Base-by-base conservation (phyloP, 2,113 vertebrate genomes). In the Hippoglossus stenolepis region DNA sequence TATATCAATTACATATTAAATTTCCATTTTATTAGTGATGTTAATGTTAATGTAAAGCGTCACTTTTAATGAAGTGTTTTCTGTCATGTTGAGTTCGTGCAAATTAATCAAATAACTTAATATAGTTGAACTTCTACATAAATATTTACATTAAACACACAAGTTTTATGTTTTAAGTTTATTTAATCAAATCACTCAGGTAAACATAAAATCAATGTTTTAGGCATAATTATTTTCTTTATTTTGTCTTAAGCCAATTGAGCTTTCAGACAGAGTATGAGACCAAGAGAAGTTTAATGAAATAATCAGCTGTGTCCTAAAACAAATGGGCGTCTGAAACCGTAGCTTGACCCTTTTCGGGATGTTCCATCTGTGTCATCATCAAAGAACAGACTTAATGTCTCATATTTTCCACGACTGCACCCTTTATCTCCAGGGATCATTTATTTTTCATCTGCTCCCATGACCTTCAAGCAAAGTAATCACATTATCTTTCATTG, bases 381-480 rank as follows among this genome's bases (percentile, higher is more conserved):
- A 92, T 89, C 78, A 90, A 90, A 90, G 81, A 73, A 47, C 66
- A 20, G 1, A 45, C 61, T 65, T 65, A 65, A 79, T 59, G 77
- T 80, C 66, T 65, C 35, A 53, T 38, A 84, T 90, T 90, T 91
- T 92, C 90, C 91, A 91, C 91, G 90, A 92, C 80, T 64, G 56
- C 70, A 80, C 45, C 51, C 63, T 10, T 85, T 31, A 75, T 89
- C 87, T 91, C 85, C 62, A 45, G 82, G 79, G 83, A 87, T 85
- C 62, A 45, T 59, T 68, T 47, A 56, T 51, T 69, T 86, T 77
- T 57, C 40, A 66, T 66, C 56, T 62, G 65, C 61, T 85, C 85
- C 75, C 82, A 80, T 86, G 59, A 87, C 70, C 69, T 83, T 72
- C 2, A 45, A 88, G 75, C 35, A 66, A 75, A 79, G 21, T 20